Evolutionary conservation across 2,797 vertebrate species (phyloP).

Genomic region (Rhabdophis nuchalis): DNA sequence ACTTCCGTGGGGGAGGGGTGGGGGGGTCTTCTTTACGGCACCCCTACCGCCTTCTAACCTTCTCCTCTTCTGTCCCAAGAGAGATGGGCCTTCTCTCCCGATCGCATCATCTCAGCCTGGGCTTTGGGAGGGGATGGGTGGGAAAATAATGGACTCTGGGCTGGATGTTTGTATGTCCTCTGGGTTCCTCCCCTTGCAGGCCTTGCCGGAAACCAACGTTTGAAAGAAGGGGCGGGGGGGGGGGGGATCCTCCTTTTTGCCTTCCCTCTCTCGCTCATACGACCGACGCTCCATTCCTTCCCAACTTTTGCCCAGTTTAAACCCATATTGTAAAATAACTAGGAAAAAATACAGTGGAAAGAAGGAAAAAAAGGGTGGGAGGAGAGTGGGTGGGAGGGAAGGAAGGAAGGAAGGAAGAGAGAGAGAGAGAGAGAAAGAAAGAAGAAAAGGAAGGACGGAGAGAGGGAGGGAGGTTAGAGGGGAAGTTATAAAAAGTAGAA

Average conservation of each 20-base stretch:
- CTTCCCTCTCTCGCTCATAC: background rate
- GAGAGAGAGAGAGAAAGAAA: too few relatives aligned
- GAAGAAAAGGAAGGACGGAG: too few relatives aligned
- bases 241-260: too few relatives aligned
- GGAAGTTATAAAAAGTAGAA: too few relatives aligned
- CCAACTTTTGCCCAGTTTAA: background rate
- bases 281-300: background rate
- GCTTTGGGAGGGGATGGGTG: too few relatives aligned
- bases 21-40: background rate
- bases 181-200: background rate
- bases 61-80: background rate
- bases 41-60: background rate
- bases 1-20: background rate
- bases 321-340: too few relatives aligned
- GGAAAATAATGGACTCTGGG: background rate
- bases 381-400: too few relatives aligned
- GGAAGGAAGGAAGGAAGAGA: too few relatives aligned
- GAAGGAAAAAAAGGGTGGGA: too few relatives aligned
- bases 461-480: too few relatives aligned
- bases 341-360: too few relatives aligned
- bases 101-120: background rate
- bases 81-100: background rate
- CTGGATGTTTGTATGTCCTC: background rate
- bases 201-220: background rate
- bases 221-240: too few relatives aligned